These are phyloP conservation scores for Galerucella calmariensis DNA, from an alignment of 2,888 invertebrate species.

Conservation along the genomic window DNA sequence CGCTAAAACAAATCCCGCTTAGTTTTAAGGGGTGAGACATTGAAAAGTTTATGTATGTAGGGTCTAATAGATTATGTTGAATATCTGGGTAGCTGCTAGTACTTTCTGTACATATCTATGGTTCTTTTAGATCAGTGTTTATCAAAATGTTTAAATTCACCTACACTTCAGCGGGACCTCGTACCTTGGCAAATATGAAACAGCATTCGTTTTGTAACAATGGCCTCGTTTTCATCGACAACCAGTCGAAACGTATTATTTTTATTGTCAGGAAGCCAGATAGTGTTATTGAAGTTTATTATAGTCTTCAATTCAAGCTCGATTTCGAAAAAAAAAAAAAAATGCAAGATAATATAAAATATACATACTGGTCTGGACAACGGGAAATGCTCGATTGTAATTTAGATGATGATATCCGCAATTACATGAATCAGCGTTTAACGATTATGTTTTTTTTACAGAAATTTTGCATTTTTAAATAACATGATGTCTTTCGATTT, in stretches of 20 bases:
- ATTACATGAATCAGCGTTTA: slow-evolving; percentile 52
- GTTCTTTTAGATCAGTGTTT: not conserved
- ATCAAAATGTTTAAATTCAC: not conserved
- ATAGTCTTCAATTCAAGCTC: slow-evolving; percentile 53
- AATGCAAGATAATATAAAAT: slow-evolving; percentile 53
- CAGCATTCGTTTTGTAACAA: slow-evolving; percentile 47
- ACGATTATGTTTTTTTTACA: slow-evolving; percentile 46
- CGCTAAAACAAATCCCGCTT: too few species aligned
- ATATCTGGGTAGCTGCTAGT: too few species aligned
- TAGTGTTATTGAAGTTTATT: slow-evolving; percentile 51
- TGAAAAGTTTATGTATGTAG: too few species aligned
- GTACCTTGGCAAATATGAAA: slow-evolving; percentile 39
- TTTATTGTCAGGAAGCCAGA: slow-evolving; percentile 57
- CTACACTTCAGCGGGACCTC: not conserved
- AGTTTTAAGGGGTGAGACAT: too few species aligned
- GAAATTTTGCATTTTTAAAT: slow-evolving; percentile 44
- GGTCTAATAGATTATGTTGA: too few species aligned
- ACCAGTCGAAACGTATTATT: slow-evolving; percentile 53
- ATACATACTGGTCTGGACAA: slow-evolving; percentile 46
- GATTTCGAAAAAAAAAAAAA: slow-evolving; percentile 48
- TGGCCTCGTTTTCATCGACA: slow-evolving; percentile 45
- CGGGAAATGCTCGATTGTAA: slow-evolving; percentile 53
- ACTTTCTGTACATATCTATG: not conserved
- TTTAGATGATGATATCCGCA: slow-evolving; percentile 54
- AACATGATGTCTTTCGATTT: slow-evolving; percentile 36